Conservation (phyloP, 1,140 invertebrate genomes). For the Trichomalopsis sarcophagae region DNA sequence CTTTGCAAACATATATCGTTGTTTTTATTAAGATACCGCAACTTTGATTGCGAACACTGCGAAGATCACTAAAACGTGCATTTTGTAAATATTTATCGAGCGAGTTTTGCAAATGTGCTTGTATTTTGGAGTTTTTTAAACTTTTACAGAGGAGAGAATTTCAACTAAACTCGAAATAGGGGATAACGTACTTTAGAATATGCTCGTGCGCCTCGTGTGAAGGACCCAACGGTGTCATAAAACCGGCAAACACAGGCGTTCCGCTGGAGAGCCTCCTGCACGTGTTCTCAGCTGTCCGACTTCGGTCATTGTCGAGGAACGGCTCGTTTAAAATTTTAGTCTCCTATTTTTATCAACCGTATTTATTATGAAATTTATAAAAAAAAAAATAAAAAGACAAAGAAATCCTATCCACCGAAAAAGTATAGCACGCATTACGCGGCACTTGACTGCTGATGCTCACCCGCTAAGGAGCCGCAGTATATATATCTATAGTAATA, state of each 20-base stretch:
- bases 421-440: background rate
- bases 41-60: background rate
- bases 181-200: background rate
- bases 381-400: too few species aligned
- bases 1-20: background rate
- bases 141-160: background rate
- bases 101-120: too few species aligned
- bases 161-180: background rate
- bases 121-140: too few species aligned
- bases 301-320: background rate
- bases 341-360: background rate
- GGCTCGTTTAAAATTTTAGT: background rate
- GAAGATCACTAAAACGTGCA: background rate
- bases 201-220: background rate
- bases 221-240: constrained; percentile 5
- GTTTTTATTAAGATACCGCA: background rate
- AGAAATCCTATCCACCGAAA: too few species aligned
- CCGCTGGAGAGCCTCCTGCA: background rate
- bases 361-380: too few species aligned
- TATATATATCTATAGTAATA: too few species aligned
- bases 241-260: constrained; percentile 11
- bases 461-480: background rate
- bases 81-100: background rate
- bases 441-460: background rate
- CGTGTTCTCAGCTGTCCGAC: constrained; percentile 1